Evolutionary conservation across 2,888 invertebrate species (phyloP), one percentile per base, ranked within the genome.

Genomic region (Diarsia mendica): DNA sequence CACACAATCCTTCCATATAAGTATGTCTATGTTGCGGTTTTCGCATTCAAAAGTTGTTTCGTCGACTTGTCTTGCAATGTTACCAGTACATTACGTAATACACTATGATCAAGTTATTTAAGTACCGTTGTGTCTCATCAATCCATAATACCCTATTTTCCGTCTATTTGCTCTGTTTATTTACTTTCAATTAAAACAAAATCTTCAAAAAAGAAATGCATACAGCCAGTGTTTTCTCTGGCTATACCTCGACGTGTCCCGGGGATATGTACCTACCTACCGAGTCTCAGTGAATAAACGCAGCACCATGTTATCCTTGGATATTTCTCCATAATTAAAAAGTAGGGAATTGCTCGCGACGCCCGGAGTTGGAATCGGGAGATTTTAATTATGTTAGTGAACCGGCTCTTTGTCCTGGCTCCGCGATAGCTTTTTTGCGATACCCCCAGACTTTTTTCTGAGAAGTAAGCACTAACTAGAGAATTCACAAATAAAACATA

Each of bases 331-430:
- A 88, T 90, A 90, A 91, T 89, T 88, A 91, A 88, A 88, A 88
- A 85, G 89, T 86, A 86, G 89, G 86, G 88, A 90, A 88, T 87
- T 88, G 89, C 88, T 88, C 80, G 85, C 86, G 89, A 89, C 88
- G 87, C 86, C 82, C 84, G 81, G 77, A 80, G 88, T 88, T 88
- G 85, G 89, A 89, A 89, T 90, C 91, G 89, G 88, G 90, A 89
- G 89, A 88, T 90, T 92, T 91, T 91, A 90, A 92, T 91, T 91
- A 91, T 90, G 91, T 92, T 91, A 91, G 91, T 90, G 90, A 90
- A 91, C 88, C 89, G 89, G 76, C 86, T 85, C 89, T 89, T 90
- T 89, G 89, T 91, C 88, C 88, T 87, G 84, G 82, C 85, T 85
- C 85, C 86, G 85, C 87, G 84, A 89, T 90, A 86, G 88, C 89